phyloP scores from a whole-genome alignment of 2,113 vertebrate species.

The Calyptommatus sinebrachiatus region DNA sequence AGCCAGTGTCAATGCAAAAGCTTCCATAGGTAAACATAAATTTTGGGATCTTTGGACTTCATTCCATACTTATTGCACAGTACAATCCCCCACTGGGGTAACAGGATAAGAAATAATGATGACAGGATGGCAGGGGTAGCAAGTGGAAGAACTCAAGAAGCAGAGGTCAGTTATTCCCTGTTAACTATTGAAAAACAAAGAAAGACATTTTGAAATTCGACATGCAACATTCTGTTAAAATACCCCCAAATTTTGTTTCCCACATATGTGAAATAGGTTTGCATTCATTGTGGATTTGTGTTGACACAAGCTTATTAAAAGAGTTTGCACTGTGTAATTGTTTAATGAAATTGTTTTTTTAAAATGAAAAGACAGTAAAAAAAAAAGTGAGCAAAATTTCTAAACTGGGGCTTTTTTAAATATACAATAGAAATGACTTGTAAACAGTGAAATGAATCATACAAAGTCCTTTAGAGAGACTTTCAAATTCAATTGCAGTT shows the following conservation, averaged over 20 bases:
- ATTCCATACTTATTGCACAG: neutral
- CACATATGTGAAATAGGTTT: neutral
- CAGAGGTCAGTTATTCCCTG: neutral
- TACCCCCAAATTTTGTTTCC: neutral
- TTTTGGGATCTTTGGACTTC: neutral
- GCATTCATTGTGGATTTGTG: neutral
- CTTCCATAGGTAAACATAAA: neutral
- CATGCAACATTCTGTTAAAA: neutral
- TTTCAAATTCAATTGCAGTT: neutral
- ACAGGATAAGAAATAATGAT: neutral
- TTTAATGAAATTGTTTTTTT: neutral
- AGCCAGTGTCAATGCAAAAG: neutral
- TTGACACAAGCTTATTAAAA: neutral
- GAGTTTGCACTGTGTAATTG: neutral
- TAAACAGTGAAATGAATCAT: conserved; percentile 1
- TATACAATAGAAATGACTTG: neutral
- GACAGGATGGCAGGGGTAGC: neutral
- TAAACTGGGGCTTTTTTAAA: neutral
- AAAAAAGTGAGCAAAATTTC: neutral
- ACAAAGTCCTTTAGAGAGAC: conserved; percentile 7
- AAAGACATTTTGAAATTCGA: neutral
- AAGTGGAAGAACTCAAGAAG: neutral
- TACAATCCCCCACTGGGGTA: neutral
- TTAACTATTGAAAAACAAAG: neutral
- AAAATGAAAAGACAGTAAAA: neutral